Evolutionary conservation across 2,888 invertebrate species (phyloP).

Genomic region (Chaetogeoica ovagalla): DNA sequence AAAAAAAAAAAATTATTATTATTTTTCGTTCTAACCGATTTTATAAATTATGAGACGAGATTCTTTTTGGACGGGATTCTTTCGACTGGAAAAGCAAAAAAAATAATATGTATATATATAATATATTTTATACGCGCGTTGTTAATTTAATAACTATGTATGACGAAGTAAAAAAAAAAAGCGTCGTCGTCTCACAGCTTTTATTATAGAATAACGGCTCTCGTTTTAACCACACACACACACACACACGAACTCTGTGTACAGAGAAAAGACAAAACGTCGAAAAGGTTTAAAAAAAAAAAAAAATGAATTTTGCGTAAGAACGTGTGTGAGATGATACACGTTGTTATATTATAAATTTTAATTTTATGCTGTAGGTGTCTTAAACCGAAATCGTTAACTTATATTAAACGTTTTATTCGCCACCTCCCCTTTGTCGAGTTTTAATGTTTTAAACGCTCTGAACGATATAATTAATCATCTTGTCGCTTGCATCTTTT

Average conservation of each 20-base stretch:
- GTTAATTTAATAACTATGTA: too few species aligned
- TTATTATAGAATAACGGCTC: background rate
- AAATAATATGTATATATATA: too few species aligned
- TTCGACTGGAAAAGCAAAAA: too few species aligned
- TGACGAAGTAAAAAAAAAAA: too few species aligned
- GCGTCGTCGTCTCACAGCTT: too few species aligned
- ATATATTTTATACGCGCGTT: too few species aligned
- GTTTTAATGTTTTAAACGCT: constrained; percentile 37
- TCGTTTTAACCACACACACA: constrained; percentile 2
- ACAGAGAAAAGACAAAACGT: constrained; percentile 28
- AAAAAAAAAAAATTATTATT: background rate
- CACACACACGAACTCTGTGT: background rate
- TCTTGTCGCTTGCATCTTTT: constrained; percentile 46
- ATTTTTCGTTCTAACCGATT: background rate
- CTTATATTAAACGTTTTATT: constrained; percentile 26
- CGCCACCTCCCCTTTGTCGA: constrained; percentile 3
- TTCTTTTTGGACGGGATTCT: too few species aligned
- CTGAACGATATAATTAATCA: constrained; percentile 47
- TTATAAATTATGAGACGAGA: too few species aligned
- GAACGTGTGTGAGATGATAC: background rate
- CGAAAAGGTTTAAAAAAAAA: too few species aligned
- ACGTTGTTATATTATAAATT: constrained; percentile 12
- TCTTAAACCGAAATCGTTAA: constrained; percentile 44
- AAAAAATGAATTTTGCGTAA: too few species aligned
- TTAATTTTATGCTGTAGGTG: too few species aligned